phyloP scores from a whole-genome alignment of 2,888 invertebrate genomes.

The Caenorhabditis uteleia region DNA sequence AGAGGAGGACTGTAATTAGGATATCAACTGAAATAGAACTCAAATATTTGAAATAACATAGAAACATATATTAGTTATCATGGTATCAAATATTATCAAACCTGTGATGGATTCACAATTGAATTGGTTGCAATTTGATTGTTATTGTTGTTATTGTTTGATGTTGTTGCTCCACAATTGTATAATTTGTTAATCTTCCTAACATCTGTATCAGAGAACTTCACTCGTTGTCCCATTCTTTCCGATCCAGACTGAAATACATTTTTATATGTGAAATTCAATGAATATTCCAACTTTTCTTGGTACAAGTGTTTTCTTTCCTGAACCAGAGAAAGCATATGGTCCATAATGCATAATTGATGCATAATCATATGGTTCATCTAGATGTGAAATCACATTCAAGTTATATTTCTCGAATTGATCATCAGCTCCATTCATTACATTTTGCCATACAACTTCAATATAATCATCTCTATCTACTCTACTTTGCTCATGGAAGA shows the following conservation, averaged over 20 bases:
- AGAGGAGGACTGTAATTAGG: too few relatives aligned
- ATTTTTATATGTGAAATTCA: neutral
- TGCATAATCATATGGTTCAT: conserved; percentile 61
- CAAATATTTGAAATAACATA: conserved; percentile 1
- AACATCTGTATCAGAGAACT: conserved; percentile 70
- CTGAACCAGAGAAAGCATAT: conserved; percentile 52
- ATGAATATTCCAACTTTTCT: conserved; percentile 36
- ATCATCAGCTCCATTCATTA: conserved; percentile 69
- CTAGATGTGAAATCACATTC: conserved; percentile 64
- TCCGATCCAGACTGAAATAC: conserved; percentile 60
- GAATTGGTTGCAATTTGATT: conserved; percentile 35
- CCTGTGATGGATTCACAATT: conserved; percentile 33
- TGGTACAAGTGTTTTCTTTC: conserved; percentile 69
- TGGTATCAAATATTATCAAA: conserved; percentile 6
- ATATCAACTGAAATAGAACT: neutral
- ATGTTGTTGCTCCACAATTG: conserved; percentile 60
- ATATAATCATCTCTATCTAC: conserved; percentile 72
- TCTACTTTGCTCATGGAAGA: conserved; percentile 69
- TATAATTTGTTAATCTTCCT: conserved; percentile 71
- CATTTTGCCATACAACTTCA: conserved; percentile 70
- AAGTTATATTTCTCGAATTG: conserved; percentile 68
- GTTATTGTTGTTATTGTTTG: conserved; percentile 7
- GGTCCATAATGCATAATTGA: conserved; percentile 71
- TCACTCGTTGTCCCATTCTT: conserved; percentile 71
- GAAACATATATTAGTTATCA: conserved; percentile 1